Conservation (phyloP, 2,888 invertebrate species). For the Hoplodrina ambigua region DNA sequence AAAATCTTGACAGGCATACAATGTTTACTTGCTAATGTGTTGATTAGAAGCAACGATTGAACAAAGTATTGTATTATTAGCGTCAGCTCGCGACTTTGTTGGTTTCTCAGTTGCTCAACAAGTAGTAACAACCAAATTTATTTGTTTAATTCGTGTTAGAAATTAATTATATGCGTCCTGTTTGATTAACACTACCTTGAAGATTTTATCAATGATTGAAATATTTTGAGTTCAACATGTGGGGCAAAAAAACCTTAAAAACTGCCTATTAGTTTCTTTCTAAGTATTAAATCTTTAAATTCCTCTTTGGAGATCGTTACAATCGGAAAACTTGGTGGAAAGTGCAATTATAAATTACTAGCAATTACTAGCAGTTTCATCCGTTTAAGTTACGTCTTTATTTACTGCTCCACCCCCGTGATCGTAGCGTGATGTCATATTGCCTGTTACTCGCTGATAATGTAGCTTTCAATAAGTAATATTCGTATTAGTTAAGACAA, state of each 20-base stretch:
- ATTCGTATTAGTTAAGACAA: too few species aligned
- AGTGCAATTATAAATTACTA: too few species aligned
- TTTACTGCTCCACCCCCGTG: too few species aligned
- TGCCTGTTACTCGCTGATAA: too few species aligned
- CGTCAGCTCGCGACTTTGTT: conserved; percentile 37
- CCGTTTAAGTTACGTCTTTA: too few species aligned
- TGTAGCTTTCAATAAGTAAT: too few species aligned
- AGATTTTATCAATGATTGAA: conserved; percentile 11
- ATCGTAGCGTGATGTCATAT: too few species aligned
- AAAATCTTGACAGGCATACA: conserved; percentile 34
- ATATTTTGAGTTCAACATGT: background rate
- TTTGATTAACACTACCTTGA: conserved; percentile 13
- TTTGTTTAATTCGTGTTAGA: conserved; percentile 28
- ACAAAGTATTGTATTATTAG: conserved; percentile 41
- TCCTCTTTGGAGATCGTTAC: too few species aligned
- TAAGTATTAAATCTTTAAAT: too few species aligned
- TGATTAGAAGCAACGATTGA: conserved; percentile 29
- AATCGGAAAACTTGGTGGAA: background rate
- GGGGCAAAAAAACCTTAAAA: background rate
- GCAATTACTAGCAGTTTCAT: too few species aligned
- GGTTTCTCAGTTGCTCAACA: conserved; percentile 13
- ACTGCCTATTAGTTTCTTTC: too few species aligned
- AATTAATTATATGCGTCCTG: conserved; percentile 18
- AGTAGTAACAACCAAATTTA: background rate
- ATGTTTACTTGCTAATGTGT: conserved; percentile 47